Percentiles rank a stretch among this genome's conserved stretches.
phyloP scores from a whole-genome alignment of 2,888 invertebrate species.

The Diploptera punctata region DNA sequence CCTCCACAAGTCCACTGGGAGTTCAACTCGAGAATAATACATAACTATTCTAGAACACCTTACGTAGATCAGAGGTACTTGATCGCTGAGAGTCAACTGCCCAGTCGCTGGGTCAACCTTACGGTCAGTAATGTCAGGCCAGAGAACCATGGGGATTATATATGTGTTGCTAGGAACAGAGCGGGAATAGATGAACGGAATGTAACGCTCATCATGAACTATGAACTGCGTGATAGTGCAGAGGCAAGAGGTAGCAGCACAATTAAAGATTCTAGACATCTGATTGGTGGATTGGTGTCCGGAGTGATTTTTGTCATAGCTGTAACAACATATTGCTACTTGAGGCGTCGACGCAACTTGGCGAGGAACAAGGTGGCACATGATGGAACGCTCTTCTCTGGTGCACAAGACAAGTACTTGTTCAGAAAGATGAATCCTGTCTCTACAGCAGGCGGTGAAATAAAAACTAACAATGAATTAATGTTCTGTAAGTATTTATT shows the following conservation, averaged over 20 bases:
- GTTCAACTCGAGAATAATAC: slow-evolving; percentile 65
- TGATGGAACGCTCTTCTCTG: slow-evolving; percentile 62
- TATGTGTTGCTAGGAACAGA: slow-evolving; percentile 81
- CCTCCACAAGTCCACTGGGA: slow-evolving; percentile 78
- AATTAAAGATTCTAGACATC: not conserved
- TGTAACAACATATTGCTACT: slow-evolving; percentile 52
- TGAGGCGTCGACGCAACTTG: not conserved
- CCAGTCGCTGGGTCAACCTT: slow-evolving; percentile 66
- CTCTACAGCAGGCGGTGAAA: slow-evolving; percentile 74
- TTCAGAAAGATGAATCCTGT: slow-evolving; percentile 86
- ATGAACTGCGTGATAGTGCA: too few species aligned
- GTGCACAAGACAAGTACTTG: slow-evolving; percentile 85
- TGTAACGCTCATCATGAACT: slow-evolving; percentile 69
- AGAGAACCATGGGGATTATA: slow-evolving; percentile 75
- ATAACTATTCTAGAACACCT: slow-evolving; percentile 49
- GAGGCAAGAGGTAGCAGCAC: slow-evolving; percentile 46
- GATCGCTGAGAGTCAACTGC: not conserved
- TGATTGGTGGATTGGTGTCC: slow-evolving; percentile 57
- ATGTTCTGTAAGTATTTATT: slow-evolving; percentile 32
- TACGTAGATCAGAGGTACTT: not conserved
- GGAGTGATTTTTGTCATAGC: slow-evolving; percentile 57
- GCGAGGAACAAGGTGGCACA: slow-evolving; percentile 49
- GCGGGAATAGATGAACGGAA: slow-evolving; percentile 82
- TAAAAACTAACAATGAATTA: slow-evolving; percentile 29
- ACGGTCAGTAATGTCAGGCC: slow-evolving; percentile 68